A percentile compares a stretch with the other conserved stretches of the same genome.
phyloP scores from a whole-genome alignment of 2,888 invertebrate genomes.

The Orchesella flavescens region DNA sequence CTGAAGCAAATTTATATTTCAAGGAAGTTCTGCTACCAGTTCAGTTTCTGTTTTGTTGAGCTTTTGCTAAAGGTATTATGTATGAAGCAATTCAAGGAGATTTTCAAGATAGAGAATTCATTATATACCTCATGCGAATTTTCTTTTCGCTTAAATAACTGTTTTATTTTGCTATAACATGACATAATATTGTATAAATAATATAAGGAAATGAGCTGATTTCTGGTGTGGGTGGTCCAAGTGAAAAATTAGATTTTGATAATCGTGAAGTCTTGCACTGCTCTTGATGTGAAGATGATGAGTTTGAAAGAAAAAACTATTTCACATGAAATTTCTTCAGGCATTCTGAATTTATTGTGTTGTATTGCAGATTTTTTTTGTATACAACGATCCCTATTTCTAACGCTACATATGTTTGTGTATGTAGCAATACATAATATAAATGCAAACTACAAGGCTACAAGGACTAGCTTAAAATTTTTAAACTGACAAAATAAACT shows the following conservation, averaged over 20 bases:
- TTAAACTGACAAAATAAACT: too few species aligned
- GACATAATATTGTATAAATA: conserved; percentile 11
- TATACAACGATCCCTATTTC: too few species aligned
- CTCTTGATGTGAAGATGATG: background rate
- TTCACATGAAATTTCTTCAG: too few species aligned
- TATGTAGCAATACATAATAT: too few species aligned
- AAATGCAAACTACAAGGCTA: too few species aligned
- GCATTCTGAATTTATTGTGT: too few species aligned
- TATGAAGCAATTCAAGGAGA: background rate
- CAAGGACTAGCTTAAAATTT: too few species aligned
- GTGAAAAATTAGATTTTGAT: conserved; percentile 19
- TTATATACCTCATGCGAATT: background rate
- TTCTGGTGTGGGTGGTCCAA: conserved; percentile 16
- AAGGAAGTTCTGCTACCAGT: background rate
- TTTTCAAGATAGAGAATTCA: background rate
- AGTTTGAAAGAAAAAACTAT: too few species aligned
- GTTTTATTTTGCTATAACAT: conserved; percentile 8
- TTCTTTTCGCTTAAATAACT: conserved; percentile 12
- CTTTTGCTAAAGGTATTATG: too few species aligned
- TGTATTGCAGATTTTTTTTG: too few species aligned
- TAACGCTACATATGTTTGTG: too few species aligned
- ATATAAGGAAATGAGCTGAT: conserved; percentile 14
- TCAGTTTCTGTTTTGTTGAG: conserved; percentile 2
- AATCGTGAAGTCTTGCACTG: background rate
- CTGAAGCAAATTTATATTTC: background rate